Conservation (phyloP, 2,888 invertebrate genomes). For the Sinelater perroti region DNA sequence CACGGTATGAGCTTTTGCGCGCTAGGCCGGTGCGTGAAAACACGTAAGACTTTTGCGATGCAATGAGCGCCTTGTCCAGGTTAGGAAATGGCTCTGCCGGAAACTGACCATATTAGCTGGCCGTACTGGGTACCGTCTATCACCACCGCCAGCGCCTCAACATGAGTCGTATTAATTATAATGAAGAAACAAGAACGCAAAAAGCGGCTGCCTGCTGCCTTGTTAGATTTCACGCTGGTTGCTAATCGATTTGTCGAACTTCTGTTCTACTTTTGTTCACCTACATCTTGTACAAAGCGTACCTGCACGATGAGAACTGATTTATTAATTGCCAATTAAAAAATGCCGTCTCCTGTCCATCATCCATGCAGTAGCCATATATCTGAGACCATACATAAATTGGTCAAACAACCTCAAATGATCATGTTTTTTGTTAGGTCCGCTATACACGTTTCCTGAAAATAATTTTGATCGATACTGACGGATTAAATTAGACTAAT, state of each 20-base stretch:
- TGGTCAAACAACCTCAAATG: too few species aligned
- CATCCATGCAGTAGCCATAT: too few species aligned
- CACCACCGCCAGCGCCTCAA: constrained; percentile 33
- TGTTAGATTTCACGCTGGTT: not conserved
- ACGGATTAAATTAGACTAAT: too few species aligned
- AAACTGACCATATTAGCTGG: constrained; percentile 43
- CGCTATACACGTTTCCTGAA: too few species aligned
- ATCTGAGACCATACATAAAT: too few species aligned
- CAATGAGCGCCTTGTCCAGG: constrained; percentile 40
- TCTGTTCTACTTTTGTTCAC: constrained; percentile 3
- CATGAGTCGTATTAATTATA: constrained; percentile 21
- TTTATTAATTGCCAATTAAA: too few species aligned
- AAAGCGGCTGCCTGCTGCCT: not conserved
- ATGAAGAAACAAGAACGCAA: constrained; percentile 11
- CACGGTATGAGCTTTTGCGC: constrained; percentile 25
- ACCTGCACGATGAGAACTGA: too few species aligned
- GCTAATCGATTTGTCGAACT: not conserved
- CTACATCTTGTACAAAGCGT: constrained; percentile 1
- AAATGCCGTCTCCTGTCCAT: too few species aligned
- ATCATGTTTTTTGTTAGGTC: too few species aligned
- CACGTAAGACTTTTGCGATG: constrained; percentile 40
- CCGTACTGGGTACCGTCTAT: constrained; percentile 32
- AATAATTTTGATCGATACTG: too few species aligned
- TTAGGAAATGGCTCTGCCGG: constrained; percentile 45
- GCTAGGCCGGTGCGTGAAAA: constrained; percentile 40